Conservation (phyloP, 2,797 vertebrate species). For the Cuniculus paca region DNA sequence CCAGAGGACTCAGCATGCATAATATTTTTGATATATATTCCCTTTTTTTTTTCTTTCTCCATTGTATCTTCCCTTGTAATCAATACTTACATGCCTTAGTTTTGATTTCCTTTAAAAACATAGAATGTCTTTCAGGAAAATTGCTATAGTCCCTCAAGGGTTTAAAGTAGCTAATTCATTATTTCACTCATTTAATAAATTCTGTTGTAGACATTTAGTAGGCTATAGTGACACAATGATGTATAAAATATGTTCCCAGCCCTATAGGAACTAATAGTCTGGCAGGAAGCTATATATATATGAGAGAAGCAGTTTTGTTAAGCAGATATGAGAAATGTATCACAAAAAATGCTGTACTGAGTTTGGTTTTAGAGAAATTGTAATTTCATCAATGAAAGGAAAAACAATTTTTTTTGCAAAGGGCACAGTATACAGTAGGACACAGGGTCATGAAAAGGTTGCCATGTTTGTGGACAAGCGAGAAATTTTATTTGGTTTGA, state of each 20-base stretch:
- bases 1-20: background rate
- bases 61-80: background rate
- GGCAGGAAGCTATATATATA: background rate
- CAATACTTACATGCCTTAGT: background rate
- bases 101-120: constrained; percentile 64
- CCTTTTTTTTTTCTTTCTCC: background rate
- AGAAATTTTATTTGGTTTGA: background rate
- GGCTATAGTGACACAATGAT: background rate
- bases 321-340: background rate
- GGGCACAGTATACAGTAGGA: background rate
- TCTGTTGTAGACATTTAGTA: background rate
- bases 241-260: background rate
- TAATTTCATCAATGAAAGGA: background rate
- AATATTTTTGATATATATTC: constrained; percentile 50
- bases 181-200: constrained; percentile 38
- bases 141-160: background rate
- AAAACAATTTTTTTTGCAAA: background rate
- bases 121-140: background rate
- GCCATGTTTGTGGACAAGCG: background rate
- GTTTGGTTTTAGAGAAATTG: constrained; percentile 37
- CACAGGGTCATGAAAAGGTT: background rate
- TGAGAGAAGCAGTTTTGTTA: background rate
- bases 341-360: background rate
- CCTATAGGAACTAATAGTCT: background rate
- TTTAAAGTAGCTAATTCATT: constrained; percentile 19